A percentile compares a stretch with the other conserved stretches of the same genome.
Evolutionary conservation across 2,797 vertebrate species (phyloP).

Genomic region (Ispidina lecontei): DNA sequence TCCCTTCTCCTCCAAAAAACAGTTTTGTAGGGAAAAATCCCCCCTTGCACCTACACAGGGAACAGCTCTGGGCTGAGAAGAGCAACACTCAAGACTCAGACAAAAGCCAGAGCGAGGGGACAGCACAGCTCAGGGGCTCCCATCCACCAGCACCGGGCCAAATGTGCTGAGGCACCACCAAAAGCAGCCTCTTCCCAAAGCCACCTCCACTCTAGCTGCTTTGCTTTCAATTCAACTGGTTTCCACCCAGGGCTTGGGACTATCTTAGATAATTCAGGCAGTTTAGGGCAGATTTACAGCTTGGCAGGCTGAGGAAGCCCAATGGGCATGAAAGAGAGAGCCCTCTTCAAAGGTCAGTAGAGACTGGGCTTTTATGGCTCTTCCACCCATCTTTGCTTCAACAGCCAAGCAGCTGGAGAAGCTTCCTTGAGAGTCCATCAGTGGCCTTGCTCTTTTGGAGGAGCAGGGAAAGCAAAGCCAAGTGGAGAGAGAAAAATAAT

Average conservation of each 20-base stretch:
- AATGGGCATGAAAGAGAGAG: not conserved
- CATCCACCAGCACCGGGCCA: accelerated
- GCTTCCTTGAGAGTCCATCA: not conserved
- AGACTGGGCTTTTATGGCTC: not conserved
- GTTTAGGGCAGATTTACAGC: not conserved
- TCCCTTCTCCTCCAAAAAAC: accelerated
- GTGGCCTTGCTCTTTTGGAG: not conserved
- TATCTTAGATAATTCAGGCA: not conserved
- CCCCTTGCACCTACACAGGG: not conserved
- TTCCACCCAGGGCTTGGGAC: not conserved
- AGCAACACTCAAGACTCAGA: not conserved
- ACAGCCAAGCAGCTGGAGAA: not conserved
- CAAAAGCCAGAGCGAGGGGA: accelerated
- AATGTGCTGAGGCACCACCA: not conserved
- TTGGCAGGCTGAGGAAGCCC: not conserved
- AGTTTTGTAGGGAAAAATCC: not conserved
- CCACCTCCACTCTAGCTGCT: not conserved
- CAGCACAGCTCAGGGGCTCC: accelerated
- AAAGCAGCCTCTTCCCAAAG: not conserved
- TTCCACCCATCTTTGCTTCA: not conserved
- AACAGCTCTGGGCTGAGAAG: not conserved
- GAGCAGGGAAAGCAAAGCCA: not conserved
- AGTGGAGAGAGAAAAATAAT: not conserved
- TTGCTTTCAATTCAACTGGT: not conserved
- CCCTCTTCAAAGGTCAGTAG: not conserved